Conservation (phyloP, 1,140 invertebrate species). For the Euura saliciscinereae region DNA sequence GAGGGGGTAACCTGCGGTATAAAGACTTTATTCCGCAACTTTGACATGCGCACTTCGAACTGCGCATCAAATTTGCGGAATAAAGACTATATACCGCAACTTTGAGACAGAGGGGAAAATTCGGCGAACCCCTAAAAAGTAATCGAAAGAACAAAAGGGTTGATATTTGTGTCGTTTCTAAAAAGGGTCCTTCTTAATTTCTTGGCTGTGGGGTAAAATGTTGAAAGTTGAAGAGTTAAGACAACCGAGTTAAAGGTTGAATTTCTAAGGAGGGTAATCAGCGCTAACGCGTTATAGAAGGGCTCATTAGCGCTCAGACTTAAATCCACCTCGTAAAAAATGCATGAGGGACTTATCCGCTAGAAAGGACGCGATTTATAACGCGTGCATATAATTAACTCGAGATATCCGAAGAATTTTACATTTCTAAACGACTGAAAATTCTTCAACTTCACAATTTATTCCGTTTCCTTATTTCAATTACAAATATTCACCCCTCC, state of each 20-base stretch:
- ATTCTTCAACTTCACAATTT: too few relatives aligned
- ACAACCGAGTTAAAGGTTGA: neutral
- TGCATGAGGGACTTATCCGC: neutral
- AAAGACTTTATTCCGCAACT: too few relatives aligned
- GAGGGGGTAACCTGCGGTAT: too few relatives aligned
- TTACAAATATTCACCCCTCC: too few relatives aligned
- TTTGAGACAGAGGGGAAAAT: neutral
- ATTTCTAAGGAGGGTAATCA: conserved; percentile 1
- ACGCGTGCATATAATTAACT: neutral
- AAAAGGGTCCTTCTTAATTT: neutral
- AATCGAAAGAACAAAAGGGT: neutral
- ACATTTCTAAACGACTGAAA: too few relatives aligned
- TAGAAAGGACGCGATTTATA: neutral
- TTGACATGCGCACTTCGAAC: too few relatives aligned
- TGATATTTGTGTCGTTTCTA: neutral
- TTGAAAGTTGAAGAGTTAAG: neutral
- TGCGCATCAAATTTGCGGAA: too few relatives aligned
- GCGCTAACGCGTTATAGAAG: conserved; percentile 5
- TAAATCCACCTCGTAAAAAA: conserved; percentile 5
- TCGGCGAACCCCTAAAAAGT: neutral
- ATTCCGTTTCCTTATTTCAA: too few relatives aligned
- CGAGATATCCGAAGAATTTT: too few relatives aligned
- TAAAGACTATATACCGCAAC: too few relatives aligned
- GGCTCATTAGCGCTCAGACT: neutral
- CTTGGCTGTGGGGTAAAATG: neutral